These are phyloP conservation scores for Cyclargus thomasi DNA, from an alignment of 1,140 invertebrate species.

Conservation along the genomic window DNA sequence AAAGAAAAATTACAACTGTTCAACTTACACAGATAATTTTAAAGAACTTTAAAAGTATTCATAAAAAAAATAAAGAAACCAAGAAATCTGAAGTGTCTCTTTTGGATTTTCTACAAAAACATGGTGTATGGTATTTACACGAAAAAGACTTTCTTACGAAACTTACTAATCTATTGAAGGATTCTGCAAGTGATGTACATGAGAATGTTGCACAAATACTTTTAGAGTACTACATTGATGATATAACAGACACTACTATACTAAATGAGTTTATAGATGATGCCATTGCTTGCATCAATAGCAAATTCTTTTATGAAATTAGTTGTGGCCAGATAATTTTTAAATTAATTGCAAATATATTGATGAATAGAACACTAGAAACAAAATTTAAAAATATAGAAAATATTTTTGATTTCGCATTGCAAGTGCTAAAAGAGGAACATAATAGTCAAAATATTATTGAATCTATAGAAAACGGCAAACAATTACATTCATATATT, in stretches of 20 bases:
- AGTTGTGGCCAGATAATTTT: slow-evolving; percentile 54
- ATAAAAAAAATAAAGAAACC: slow-evolving; percentile 41
- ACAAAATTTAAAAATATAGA: slow-evolving; percentile 40
- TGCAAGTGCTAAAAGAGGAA: slow-evolving; percentile 39
- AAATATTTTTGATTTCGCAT: slow-evolving; percentile 51
- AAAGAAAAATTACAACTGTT: slow-evolving; percentile 62
- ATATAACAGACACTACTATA: slow-evolving; percentile 30
- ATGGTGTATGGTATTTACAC: slow-evolving; percentile 33
- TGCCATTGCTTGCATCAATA: slow-evolving; percentile 37
- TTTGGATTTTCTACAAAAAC: slow-evolving; percentile 34
- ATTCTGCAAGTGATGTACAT: slow-evolving; percentile 56
- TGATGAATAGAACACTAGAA: slow-evolving; percentile 33
- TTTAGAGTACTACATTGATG: slow-evolving; percentile 38
- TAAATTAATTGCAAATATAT: slow-evolving; percentile 46
- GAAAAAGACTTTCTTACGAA: slow-evolving; percentile 37
- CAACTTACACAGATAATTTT: slow-evolving; percentile 45
- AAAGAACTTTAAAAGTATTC: slow-evolving; percentile 38
- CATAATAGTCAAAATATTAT: slow-evolving; percentile 42
- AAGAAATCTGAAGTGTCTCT: slow-evolving; percentile 27
- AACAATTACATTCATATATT: slow-evolving; percentile 58
- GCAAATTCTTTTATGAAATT: slow-evolving; percentile 63
- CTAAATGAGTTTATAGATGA: slow-evolving; percentile 40
- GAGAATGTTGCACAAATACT: slow-evolving; percentile 43
- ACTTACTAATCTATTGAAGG: slow-evolving; percentile 43
- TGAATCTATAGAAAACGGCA: slow-evolving; percentile 55